A percentile compares a stretch with the other conserved stretches of the same genome.
Conservation (phyloP, 2,113 vertebrate genomes). For the Anhinga rufa region DNA sequence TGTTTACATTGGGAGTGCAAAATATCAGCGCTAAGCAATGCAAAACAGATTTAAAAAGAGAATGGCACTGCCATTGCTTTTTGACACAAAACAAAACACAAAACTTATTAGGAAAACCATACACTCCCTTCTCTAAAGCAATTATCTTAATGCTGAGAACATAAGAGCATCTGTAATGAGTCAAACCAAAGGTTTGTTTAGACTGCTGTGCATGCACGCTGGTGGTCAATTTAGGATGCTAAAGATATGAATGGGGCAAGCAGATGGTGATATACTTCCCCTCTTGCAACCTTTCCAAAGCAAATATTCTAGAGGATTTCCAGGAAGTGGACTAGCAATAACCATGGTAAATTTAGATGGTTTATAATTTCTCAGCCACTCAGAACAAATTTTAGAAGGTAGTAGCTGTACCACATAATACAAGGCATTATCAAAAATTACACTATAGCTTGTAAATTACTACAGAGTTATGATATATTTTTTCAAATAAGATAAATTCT, state of each 20-base stretch:
- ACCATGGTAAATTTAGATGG: neutral
- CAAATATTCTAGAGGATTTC: neutral
- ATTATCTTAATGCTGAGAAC: constrained; percentile 2
- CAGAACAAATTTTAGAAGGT: neutral
- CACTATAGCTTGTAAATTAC: neutral
- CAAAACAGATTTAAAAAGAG: constrained; percentile 27
- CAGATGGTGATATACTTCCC: neutral
- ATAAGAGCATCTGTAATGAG: neutral
- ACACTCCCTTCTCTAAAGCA: neutral
- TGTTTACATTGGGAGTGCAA: constrained; percentile 36
- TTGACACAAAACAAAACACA: neutral
- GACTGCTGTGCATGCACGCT: neutral
- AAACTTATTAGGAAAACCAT: neutral
- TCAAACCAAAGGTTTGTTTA: neutral
- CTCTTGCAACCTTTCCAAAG: neutral
- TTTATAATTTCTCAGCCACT: neutral
- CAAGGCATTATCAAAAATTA: neutral
- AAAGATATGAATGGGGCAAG: neutral
- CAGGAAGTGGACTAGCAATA: neutral
- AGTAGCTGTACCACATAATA: neutral
- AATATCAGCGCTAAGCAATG: neutral
- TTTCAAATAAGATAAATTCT: neutral
- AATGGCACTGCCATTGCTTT: neutral
- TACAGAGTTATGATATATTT: neutral
- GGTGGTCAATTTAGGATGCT: neutral